These are phyloP conservation scores for Urocyon cinereoargenteus DNA, from an alignment of 2,797 vertebrate species.

Conservation along the genomic window DNA sequence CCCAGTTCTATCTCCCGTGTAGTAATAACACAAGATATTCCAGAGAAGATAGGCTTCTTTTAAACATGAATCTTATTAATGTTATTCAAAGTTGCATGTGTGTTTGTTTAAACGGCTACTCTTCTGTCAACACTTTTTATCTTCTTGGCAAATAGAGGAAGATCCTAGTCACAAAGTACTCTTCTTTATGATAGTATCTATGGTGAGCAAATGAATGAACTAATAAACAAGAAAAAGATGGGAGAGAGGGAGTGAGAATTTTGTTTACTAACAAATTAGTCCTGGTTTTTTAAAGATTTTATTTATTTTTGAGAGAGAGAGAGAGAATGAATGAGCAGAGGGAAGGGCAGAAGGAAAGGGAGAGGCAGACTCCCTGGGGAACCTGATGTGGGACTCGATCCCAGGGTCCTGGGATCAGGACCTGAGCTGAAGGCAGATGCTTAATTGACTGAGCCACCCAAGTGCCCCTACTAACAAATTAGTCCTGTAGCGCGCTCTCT, in stretches of 20 bases:
- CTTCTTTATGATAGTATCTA: not conserved
- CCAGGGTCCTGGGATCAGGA: no score
- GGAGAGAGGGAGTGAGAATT: not conserved
- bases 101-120: slow-evolving; percentile 2
- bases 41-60: not conserved
- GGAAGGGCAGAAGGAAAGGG: no score
- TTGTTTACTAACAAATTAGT: not conserved
- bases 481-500: no score
- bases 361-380: no score
- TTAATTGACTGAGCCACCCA: no score
- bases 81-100: not conserved
- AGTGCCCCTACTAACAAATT: no score
- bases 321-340: no score
- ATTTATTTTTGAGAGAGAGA: no score
- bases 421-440: no score
- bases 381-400: no score
- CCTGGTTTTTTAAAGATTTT: no score
- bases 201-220: not conserved
- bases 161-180: not conserved
- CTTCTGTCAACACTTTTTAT: not conserved
- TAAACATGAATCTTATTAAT: slow-evolving; percentile 36
- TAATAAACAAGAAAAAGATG: not conserved
- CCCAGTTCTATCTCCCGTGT: not conserved
- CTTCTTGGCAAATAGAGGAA: not conserved
- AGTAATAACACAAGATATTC: not conserved